A percentile compares a stretch with the other conserved stretches of the same genome.
phyloP scores from a whole-genome alignment of 1,140 invertebrate species.

The Drosophila bocqueti region DNA sequence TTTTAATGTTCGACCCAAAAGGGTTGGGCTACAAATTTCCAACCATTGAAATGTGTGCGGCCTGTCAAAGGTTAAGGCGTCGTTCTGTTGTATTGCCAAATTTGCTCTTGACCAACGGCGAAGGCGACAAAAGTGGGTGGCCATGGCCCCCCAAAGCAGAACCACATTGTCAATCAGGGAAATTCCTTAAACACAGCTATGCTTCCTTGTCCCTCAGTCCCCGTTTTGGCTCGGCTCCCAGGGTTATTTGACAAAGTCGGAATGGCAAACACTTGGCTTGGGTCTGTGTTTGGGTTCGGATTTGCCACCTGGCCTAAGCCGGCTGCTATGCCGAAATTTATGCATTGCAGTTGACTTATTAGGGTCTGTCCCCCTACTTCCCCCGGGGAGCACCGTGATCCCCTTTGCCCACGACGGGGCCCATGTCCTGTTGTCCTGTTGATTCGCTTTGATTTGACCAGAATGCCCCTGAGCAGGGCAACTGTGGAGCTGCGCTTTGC shows the following conservation, averaged over 20 bases:
- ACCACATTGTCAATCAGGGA: conserved; percentile 74
- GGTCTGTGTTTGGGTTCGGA: conserved; percentile 36
- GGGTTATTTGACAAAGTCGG: conserved; percentile 64
- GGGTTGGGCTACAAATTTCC: conserved; percentile 33
- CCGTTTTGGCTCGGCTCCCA: not conserved
- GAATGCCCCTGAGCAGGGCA: conserved; percentile 36
- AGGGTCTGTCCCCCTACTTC: conserved; percentile 36
- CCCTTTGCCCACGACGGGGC: not conserved
- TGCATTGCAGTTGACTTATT: conserved; percentile 79
- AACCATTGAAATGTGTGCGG: conserved; percentile 69
- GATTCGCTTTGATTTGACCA: conserved; percentile 62
- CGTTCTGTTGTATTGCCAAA: conserved; percentile 67
- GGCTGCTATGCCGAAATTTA: conserved; percentile 61
- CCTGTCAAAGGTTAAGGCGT: conserved; percentile 70
- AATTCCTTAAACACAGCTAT: conserved; percentile 55
- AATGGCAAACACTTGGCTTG: conserved; percentile 67
- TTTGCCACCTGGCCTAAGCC: conserved; percentile 35
- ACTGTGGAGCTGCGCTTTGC: conserved; percentile 51
- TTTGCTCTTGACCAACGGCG: conserved; percentile 41
- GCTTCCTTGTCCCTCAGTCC: not conserved
- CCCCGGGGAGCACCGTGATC: not conserved
- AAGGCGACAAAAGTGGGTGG: conserved; percentile 13
- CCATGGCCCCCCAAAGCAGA: not conserved
- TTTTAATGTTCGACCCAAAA: conserved; percentile 63
- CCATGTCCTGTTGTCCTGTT: conserved; percentile 42